Evolutionary conservation across 2,797 vertebrate species (phyloP).

Genomic region (Phalloptychus januarius): DNA sequence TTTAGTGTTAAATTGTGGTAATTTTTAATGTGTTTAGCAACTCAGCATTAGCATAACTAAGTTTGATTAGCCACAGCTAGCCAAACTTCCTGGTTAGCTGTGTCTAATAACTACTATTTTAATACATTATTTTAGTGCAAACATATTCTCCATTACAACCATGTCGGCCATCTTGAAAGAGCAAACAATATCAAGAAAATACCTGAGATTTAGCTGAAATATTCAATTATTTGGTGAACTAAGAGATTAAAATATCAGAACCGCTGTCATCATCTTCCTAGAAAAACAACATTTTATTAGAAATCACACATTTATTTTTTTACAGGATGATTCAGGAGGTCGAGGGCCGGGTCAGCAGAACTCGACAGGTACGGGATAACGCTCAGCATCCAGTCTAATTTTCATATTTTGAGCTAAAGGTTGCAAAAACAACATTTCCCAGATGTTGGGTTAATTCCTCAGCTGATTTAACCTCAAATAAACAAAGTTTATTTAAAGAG

Average conservation of each 20-base stretch:
- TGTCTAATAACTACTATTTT: no score
- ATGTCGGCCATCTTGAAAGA: no score
- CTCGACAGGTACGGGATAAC: constrained; percentile 82
- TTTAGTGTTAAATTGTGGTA: no score
- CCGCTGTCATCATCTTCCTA: not conserved
- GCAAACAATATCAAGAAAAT: no score
- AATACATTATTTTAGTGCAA: no score
- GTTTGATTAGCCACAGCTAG: no score
- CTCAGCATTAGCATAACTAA: no score
- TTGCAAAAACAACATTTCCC: not conserved
- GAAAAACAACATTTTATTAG: not conserved
- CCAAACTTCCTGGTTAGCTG: no score
- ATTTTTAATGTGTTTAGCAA: no score
- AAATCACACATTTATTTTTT: constrained; percentile 17
- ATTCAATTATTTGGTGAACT: no score
- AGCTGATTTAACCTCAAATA: not conserved
- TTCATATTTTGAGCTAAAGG: not conserved
- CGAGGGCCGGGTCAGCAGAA: constrained; percentile 84
- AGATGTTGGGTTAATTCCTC: not conserved
- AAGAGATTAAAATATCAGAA: not conserved
- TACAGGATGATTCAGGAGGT: constrained; percentile 87
- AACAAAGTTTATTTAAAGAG: not conserved
- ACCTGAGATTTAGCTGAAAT: no score
- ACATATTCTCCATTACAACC: no score
- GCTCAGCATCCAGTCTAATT: not conserved